Evolutionary conservation across 1,140 invertebrate species (phyloP).

Genomic region (Psix sp.): DNA sequence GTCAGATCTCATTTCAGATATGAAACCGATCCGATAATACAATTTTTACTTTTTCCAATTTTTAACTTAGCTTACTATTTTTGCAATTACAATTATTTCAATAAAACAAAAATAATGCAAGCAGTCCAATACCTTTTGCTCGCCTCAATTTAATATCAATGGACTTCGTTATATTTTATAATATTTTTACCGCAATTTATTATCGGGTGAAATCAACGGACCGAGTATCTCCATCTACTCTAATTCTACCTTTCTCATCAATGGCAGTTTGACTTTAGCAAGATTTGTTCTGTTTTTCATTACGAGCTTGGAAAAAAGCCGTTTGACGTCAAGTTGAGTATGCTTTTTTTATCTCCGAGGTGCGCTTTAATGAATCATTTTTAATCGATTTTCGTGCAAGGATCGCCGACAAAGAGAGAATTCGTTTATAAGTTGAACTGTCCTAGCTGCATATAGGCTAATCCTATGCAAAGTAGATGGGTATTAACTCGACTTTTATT

Average conservation of each 20-base stretch:
- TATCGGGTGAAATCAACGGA: background rate
- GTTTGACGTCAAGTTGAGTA: slow-evolving; percentile 7
- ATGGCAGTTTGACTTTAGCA: slow-evolving; percentile 21
- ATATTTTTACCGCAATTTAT: too few relatives aligned
- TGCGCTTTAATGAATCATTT: slow-evolving; percentile 28
- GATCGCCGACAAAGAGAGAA: slow-evolving; percentile 9
- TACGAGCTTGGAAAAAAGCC: slow-evolving; percentile 9
- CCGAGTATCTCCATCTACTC: slow-evolving; percentile 1
- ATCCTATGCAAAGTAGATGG: slow-evolving; percentile 39
- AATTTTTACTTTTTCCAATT: too few relatives aligned
- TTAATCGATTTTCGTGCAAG: slow-evolving; percentile 21
- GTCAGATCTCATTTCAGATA: too few relatives aligned
- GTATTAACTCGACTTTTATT: slow-evolving; percentile 21
- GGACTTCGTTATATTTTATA: too few relatives aligned
- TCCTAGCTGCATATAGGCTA: slow-evolving; percentile 19
- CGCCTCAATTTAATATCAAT: too few relatives aligned
- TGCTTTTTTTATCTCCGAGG: slow-evolving; percentile 12
- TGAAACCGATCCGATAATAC: too few relatives aligned
- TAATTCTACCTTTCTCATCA: slow-evolving; percentile 9
- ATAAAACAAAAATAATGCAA: too few relatives aligned
- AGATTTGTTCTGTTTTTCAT: slow-evolving; percentile 16
- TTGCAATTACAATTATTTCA: too few relatives aligned
- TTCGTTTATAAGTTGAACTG: slow-evolving; percentile 22
- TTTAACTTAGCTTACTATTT: too few relatives aligned
- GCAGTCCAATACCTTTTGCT: too few relatives aligned